These are phyloP conservation scores for Bombus turneri DNA, from an alignment of 1,140 invertebrate genomes.

Conservation along the genomic window DNA sequence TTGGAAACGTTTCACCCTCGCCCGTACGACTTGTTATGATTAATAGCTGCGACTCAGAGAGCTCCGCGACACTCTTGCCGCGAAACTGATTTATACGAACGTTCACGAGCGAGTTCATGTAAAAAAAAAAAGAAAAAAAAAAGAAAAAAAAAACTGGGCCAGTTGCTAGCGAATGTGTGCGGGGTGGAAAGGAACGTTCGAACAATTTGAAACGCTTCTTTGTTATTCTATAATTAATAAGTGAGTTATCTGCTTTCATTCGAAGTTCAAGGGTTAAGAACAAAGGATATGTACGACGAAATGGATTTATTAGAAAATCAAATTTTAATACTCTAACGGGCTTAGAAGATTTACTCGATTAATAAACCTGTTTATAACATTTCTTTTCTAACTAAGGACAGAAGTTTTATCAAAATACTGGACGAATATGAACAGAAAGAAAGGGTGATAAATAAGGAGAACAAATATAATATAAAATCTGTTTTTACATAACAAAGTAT, in stretches of 20 bases:
- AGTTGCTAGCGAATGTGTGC: not conserved
- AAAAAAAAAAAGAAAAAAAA: too few species aligned
- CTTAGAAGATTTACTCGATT: not conserved
- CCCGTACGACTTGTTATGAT: not conserved
- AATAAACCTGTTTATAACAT: not conserved
- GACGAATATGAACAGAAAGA: not conserved
- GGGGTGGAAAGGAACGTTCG: not conserved
- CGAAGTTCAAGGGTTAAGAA: too few species aligned
- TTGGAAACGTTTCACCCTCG: not conserved
- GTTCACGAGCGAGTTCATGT: constrained; percentile 14
- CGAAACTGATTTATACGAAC: constrained; percentile 1
- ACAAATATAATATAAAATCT: not conserved
- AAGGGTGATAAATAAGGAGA: not conserved
- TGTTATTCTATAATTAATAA: too few species aligned
- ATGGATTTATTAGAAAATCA: not conserved
- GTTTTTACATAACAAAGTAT: not conserved
- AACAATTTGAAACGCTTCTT: not conserved
- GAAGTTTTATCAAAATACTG: not conserved
- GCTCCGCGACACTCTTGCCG: not conserved
- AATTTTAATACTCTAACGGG: not conserved
- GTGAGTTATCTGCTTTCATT: not conserved
- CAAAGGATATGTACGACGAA: not conserved
- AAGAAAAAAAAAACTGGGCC: not conserved
- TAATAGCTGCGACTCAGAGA: not conserved
- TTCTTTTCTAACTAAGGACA: not conserved